Evolutionary conservation across 1,140 invertebrate species (phyloP).

Genomic region (Drosophila aff.): DNA sequence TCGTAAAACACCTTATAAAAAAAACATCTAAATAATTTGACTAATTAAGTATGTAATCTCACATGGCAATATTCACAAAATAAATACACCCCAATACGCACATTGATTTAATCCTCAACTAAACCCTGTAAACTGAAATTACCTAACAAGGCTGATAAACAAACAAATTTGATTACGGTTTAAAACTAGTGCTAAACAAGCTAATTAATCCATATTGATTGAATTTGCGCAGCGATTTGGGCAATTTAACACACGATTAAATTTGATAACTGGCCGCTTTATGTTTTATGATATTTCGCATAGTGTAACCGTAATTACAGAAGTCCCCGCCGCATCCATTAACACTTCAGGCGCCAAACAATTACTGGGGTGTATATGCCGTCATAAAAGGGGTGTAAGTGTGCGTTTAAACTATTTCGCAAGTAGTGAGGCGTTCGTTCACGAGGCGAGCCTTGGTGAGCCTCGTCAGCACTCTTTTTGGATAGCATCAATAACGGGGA

Average conservation of each 20-base stretch:
- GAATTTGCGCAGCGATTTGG: slow-evolving; percentile 12
- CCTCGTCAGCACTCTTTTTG: slow-evolving; percentile 45
- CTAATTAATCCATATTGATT: background rate
- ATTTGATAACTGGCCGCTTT: slow-evolving; percentile 10
- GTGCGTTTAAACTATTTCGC: slow-evolving; percentile 57
- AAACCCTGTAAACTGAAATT: slow-evolving; percentile 17
- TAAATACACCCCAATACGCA: background rate
- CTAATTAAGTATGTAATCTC: slow-evolving; percentile 1
- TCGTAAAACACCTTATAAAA: too few species aligned
- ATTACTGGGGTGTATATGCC: slow-evolving; percentile 25
- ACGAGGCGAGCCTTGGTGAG: slow-evolving; percentile 15
- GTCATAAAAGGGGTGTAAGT: slow-evolving; percentile 32
- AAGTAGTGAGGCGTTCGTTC: slow-evolving; percentile 26
- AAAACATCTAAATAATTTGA: background rate
- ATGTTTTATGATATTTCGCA: slow-evolving; percentile 15
- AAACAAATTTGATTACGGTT: slow-evolving; percentile 15
- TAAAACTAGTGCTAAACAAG: slow-evolving; percentile 19
- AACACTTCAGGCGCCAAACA: slow-evolving; percentile 40
- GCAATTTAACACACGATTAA: slow-evolving; percentile 17
- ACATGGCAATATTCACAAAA: background rate
- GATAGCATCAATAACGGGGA: slow-evolving; percentile 48
- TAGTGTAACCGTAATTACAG: slow-evolving; percentile 14
- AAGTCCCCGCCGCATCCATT: slow-evolving; percentile 41
- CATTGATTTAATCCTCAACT: background rate
- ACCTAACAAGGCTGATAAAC: slow-evolving; percentile 7